phyloP scores from a whole-genome alignment of 2,113 vertebrate species.

The Sceloporus tristichus region DNA sequence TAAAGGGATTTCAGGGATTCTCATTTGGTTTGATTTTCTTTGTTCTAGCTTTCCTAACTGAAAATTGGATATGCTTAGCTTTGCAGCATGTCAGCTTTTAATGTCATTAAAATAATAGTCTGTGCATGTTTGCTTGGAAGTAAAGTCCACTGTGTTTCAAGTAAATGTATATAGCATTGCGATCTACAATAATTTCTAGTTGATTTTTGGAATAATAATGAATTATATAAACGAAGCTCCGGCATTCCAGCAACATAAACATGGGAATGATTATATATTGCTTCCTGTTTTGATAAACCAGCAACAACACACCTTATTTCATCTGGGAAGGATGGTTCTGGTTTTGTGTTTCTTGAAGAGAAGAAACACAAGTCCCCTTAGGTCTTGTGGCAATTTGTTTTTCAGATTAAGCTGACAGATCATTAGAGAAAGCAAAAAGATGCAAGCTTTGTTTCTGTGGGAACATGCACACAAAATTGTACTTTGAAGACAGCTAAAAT shows the following conservation, averaged over 20 bases:
- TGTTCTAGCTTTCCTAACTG: constrained; percentile 69
- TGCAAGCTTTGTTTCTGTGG: background rate
- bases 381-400: no score
- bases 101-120: background rate
- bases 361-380: background rate
- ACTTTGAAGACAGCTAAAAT: background rate
- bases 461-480: background rate
- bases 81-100: background rate
- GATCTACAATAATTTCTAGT: background rate
- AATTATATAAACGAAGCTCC: background rate
- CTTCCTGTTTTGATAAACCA: background rate
- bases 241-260: background rate
- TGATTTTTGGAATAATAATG: background rate
- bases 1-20: constrained; percentile 58
- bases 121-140: background rate
- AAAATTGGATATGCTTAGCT: constrained; percentile 56
- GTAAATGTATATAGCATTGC: background rate
- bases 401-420: no score
- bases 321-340: background rate
- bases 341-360: background rate
- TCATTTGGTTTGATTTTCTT: constrained; percentile 75
- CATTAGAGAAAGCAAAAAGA: background rate
- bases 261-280: background rate
- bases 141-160: background rate
- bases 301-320: background rate